Evolutionary conservation across 1,140 invertebrate genomes (phyloP).

Genomic region (Rhopalosiphum maidis): DNA sequence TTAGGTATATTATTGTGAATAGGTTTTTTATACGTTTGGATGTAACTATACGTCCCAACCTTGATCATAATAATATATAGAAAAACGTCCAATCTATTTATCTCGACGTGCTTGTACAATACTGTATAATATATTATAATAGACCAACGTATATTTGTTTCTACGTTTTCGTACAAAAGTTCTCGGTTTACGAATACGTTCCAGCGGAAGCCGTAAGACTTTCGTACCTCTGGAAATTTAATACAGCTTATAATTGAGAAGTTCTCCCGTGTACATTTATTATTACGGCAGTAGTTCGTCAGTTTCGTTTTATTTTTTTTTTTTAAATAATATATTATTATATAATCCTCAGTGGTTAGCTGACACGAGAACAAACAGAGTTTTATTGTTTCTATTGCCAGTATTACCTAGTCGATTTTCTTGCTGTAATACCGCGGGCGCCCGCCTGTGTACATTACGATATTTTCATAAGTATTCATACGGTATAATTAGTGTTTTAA

Average conservation of each 20-base stretch:
- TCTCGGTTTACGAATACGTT: not conserved
- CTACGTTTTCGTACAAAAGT: constrained; percentile 5
- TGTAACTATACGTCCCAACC: no score
- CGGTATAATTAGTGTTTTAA: not conserved
- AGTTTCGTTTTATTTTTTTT: not conserved
- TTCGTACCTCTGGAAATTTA: constrained; percentile 15
- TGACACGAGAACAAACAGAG: not conserved
- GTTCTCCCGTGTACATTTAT: not conserved
- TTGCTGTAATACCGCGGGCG: no score
- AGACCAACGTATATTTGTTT: not conserved
- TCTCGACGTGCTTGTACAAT: not conserved
- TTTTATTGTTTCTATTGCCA: not conserved
- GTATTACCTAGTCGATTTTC: not conserved
- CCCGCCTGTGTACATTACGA: not conserved
- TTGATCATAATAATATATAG: not conserved
- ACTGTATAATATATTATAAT: not conserved
- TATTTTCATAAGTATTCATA: not conserved
- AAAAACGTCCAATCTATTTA: not conserved
- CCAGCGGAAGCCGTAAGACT: constrained; percentile 20
- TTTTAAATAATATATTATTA: not conserved
- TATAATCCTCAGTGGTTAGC: not conserved
- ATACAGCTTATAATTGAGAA: constrained; percentile 27
- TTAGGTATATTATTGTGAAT: no score
- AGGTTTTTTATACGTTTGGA: no score
- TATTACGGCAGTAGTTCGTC: not conserved